Conservation (phyloP, 2,797 vertebrate species). For the Bradypodion ventrale region DNA sequence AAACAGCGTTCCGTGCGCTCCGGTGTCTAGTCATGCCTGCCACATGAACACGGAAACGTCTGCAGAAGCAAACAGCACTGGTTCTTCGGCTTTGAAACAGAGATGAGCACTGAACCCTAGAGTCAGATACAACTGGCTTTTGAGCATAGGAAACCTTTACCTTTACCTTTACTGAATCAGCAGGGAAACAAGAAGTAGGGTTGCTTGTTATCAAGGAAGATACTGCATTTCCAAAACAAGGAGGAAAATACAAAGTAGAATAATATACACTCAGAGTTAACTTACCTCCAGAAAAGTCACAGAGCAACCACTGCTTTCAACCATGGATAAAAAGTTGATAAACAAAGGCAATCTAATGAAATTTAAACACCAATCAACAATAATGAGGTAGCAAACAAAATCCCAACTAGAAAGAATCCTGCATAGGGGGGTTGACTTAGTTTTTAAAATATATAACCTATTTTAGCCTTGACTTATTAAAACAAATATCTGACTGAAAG, state of each 20-base stretch:
- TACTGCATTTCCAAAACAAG: conserved; percentile 75
- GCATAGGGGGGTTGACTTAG: neutral
- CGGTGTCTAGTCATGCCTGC: too few species aligned
- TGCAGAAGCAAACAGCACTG: too few species aligned
- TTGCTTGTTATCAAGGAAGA: conserved; percentile 68
- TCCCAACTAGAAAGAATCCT: conserved; percentile 51
- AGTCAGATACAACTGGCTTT: too few species aligned
- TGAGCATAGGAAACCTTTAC: too few species aligned
- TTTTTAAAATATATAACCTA: conserved; percentile 30
- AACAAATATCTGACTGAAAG: conserved; percentile 31
- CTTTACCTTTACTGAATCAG: too few species aligned
- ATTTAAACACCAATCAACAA: conserved; percentile 64
- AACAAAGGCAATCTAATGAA: conserved; percentile 70
- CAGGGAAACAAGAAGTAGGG: neutral
- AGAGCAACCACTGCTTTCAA: conserved; percentile 79
- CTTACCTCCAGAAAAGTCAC: conserved; percentile 80
- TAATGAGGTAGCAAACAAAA: conserved; percentile 42
- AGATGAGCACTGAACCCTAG: too few species aligned
- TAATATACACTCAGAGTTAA: conserved; percentile 73
- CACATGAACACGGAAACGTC: too few species aligned
- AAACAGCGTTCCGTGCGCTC: too few species aligned
- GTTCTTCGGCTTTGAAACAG: too few species aligned
- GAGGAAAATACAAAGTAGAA: conserved; percentile 62
- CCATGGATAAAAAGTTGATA: conserved; percentile 77
- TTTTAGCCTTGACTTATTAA: conserved; percentile 44